Conservation (phyloP, 2,888 invertebrate species). For the Caenorhabditis wallacei region DNA sequence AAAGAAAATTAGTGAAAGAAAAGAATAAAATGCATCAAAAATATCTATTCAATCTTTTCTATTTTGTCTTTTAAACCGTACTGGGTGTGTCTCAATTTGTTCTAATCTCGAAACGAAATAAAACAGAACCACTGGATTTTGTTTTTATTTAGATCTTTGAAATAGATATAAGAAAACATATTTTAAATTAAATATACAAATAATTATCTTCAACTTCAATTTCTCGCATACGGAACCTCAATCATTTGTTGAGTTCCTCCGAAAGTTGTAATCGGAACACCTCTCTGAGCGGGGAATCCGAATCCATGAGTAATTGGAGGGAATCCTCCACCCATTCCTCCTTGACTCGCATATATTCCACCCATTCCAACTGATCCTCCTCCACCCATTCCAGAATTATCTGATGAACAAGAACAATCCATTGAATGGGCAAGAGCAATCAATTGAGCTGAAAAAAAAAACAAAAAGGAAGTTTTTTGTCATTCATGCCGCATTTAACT, state of each 20-base stretch:
- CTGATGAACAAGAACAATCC: conserved; percentile 79
- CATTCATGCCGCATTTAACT: conserved; percentile 36
- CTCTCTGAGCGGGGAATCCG: conserved; percentile 55
- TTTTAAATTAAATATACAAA: no score
- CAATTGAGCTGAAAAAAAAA: conserved; percentile 76
- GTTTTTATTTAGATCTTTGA: no score
- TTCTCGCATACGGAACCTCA: conserved; percentile 50
- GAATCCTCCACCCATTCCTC: conserved; percentile 46
- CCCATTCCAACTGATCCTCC: conserved; percentile 55
- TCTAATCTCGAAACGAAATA: no score
- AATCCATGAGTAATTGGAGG: conserved; percentile 55
- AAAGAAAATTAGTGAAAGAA: no score
- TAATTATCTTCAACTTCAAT: not conserved
- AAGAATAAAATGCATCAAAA: no score
- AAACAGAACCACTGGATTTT: no score
- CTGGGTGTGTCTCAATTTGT: no score
- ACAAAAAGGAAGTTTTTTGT: not conserved
- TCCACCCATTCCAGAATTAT: conserved; percentile 54
- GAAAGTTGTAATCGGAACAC: conserved; percentile 49
- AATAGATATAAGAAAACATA: no score
- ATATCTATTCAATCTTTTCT: no score
- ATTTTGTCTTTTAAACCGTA: no score
- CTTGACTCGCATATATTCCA: conserved; percentile 53
- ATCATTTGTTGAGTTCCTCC: conserved; percentile 62
- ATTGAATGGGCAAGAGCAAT: conserved; percentile 79